phyloP scores from a whole-genome alignment of 2,113 vertebrate genomes.

The Oreochromis tanganicae region DNA sequence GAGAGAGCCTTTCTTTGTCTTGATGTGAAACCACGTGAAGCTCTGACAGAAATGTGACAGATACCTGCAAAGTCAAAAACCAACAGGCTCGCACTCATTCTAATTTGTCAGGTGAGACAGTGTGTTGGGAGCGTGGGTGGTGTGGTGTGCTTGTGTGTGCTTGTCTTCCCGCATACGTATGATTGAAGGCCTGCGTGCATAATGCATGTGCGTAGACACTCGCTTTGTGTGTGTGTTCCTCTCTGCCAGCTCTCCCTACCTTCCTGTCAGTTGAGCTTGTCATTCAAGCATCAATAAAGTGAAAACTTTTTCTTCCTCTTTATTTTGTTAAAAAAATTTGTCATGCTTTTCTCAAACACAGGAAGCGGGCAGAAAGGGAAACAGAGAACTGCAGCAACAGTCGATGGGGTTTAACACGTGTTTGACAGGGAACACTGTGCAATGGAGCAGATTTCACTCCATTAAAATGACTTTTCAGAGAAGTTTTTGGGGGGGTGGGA shows the following conservation, averaged over 20 bases:
- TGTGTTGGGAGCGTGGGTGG: constrained; percentile 61
- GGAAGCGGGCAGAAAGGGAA: constrained; percentile 10
- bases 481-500: not conserved
- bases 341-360: constrained; percentile 25
- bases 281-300: constrained; percentile 53
- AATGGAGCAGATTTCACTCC: not conserved
- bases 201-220: constrained; percentile 33
- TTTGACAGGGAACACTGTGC: constrained; percentile 28
- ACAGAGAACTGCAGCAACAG: constrained; percentile 5
- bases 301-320: constrained; percentile 36
- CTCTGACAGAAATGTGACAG: constrained; percentile 66
- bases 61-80: constrained; percentile 47
- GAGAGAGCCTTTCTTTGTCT: constrained; percentile 45
- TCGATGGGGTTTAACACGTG: not conserved
- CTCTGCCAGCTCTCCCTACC: constrained; percentile 8
- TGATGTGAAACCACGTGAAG: constrained; percentile 50
- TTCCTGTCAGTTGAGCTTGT: constrained; percentile 53
- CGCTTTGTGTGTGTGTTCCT: not conserved
- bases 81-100: constrained; percentile 30
- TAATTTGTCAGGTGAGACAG: constrained; percentile 61
- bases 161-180: constrained; percentile 28
- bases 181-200: constrained; percentile 39
- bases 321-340: constrained; percentile 36
- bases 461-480: not conserved
- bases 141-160: constrained; percentile 28